Percentiles rank a stretch among this genome's conserved stretches.
Conservation (phyloP, 2,888 invertebrate genomes). For the Argynnis bischoffii region DNA sequence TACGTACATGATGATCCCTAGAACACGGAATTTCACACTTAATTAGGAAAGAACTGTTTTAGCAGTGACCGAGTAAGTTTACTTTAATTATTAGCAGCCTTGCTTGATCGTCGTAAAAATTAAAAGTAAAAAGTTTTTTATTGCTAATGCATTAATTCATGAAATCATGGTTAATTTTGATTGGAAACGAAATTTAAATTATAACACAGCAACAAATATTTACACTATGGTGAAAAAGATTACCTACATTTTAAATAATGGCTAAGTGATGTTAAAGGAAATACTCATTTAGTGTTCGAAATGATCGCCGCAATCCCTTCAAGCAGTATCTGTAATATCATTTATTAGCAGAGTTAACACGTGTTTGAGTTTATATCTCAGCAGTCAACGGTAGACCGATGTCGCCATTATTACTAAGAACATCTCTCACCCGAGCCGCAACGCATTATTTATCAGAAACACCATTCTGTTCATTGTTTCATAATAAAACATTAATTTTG, state of each 20-base stretch:
- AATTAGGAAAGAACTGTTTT: conserved; percentile 53
- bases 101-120: background rate
- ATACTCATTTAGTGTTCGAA: conserved; percentile 28
- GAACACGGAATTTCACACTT: conserved; percentile 64
- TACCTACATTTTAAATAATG: conserved; percentile 4
- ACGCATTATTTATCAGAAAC: conserved; percentile 70
- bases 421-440: conserved; percentile 63
- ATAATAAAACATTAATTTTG: conserved; percentile 80
- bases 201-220: background rate
- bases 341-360: conserved; percentile 49
- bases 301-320: conserved; percentile 27
- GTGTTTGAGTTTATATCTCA: conserved; percentile 48
- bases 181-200: too few relatives aligned
- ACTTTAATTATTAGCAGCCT: background rate
- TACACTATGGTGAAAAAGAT: background rate
- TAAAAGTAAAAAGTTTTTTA: too few relatives aligned
- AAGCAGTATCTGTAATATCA: conserved; percentile 44
- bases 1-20: conserved; percentile 60
- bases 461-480: conserved; percentile 78
- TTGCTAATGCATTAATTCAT: too few relatives aligned
- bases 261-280: conserved; percentile 27
- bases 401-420: conserved; percentile 56
- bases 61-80: conserved; percentile 1
- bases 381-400: conserved; percentile 53
- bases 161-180: too few relatives aligned